Evolutionary conservation across 2,888 invertebrate species (phyloP), one percentile per base, ranked within the genome.

Genomic region (Lithophane semibrunnea): DNA sequence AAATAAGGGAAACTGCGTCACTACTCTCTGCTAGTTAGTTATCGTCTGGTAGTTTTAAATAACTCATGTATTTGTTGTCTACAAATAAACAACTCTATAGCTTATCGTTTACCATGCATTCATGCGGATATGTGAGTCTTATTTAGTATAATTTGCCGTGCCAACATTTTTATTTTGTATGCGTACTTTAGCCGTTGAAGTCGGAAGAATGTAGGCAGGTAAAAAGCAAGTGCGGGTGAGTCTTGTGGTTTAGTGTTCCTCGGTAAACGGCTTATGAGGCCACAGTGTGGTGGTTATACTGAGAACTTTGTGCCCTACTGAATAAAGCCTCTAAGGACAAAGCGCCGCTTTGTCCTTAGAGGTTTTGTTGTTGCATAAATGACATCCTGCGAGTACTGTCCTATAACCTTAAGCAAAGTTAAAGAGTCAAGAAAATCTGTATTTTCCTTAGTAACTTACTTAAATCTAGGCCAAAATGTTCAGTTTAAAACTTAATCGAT

Each of bases 171-270:
- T 37, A 37, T 37, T 29, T 29, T 37, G 37, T 37, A 3, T 37
- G 37, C 37, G 37, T 37, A 37, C 3, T 37, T 37, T 2, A 37
- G 37, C 37, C 3, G 37, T 37, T 37, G 37, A 37, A 37, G 37
- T 37, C 37, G 3, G 37, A 37, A 37, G 37, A 2, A 37, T 37
- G 37, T 37, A 37, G 37, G 37, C 3, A 37, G 37, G 37, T 37
- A 37, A 37, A 37, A 67, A 80, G 88, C 84, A 88, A 89, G 64
- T 84, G 73, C 58, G 65, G 68, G 71, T 73, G 73, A 77, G 64
- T 65, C 60, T 79, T 87, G 89, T 63, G 79, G 86, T 84, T 81
- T 54, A 37, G 56, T 47, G 67, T 78, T 72, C 75, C 65, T 73
- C 21, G 2, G 64, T 66, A 65, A 78, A 79, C 64, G 72, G 67